A percentile compares a stretch with the other conserved stretches of the same genome.
Conservation (phyloP, 1,140 invertebrate genomes). For the Pogonomyrmex barbatus region DNA sequence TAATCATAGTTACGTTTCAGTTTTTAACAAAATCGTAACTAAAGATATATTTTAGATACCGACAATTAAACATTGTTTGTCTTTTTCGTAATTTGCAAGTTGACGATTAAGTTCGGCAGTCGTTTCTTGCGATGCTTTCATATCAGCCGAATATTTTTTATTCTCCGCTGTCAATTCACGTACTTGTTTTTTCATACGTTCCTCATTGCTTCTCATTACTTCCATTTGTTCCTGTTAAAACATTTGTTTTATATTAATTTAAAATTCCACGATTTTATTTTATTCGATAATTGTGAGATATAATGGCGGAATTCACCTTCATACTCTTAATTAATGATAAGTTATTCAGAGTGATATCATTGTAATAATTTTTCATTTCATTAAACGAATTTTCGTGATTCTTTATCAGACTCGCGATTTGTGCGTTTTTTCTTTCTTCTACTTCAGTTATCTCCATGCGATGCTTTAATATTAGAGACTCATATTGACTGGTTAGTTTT, state of each 20-base stretch:
- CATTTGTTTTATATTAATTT: background rate
- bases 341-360: constrained; percentile 97
- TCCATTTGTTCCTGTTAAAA: constrained; percentile 92
- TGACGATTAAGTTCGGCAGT: constrained; percentile 90
- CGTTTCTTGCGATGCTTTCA: constrained; percentile 90
- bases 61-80: constrained; percentile 87
- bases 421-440: constrained; percentile 95
- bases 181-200: constrained; percentile 91
- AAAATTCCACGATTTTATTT: background rate
- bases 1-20: constrained; percentile 15
- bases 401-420: constrained; percentile 92
- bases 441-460: constrained; percentile 93
- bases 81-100: constrained; percentile 93
- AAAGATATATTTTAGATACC: constrained; percentile 66
- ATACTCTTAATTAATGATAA: constrained; percentile 93
- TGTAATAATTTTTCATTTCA: constrained; percentile 97
- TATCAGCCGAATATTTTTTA: constrained; percentile 90
- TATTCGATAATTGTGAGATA: background rate
- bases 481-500: constrained; percentile 90
- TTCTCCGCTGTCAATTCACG: constrained; percentile 90
- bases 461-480: constrained; percentile 91
- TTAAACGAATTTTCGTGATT: constrained; percentile 94
- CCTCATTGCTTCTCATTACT: constrained; percentile 92
- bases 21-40: background rate
- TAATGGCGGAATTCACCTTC: constrained; percentile 86